A percentile compares a stretch with the other conserved stretches of the same genome.
phyloP scores from a whole-genome alignment of 2,113 vertebrate genomes.

The Xiphophorus maculatus region DNA sequence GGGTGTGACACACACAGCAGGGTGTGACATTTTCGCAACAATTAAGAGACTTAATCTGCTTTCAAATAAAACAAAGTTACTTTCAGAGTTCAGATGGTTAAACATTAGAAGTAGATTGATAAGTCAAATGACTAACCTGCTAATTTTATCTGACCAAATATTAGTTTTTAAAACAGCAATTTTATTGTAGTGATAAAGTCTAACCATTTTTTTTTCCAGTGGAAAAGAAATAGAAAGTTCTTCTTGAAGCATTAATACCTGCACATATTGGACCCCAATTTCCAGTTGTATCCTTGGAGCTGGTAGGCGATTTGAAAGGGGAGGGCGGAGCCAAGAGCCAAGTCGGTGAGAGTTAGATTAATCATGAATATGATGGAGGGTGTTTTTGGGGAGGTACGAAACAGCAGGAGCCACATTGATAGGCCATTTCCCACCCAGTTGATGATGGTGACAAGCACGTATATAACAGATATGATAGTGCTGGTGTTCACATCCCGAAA shows the following conservation, averaged over 20 bases:
- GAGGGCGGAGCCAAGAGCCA: constrained; percentile 84
- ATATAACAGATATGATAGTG: constrained; percentile 79
- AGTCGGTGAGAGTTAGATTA: constrained; percentile 90
- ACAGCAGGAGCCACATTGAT: constrained; percentile 88
- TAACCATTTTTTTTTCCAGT: neutral
- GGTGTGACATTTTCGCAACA: neutral
- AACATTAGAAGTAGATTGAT: neutral
- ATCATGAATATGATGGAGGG: constrained; percentile 94
- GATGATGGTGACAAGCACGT: constrained; percentile 81
- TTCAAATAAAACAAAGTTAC: neutral
- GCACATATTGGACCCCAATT: constrained; percentile 81
- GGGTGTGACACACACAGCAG: too few species aligned
- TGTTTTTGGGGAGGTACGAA: constrained; percentile 84
- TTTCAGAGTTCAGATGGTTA: neutral
- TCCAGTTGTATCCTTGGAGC: constrained; percentile 83
- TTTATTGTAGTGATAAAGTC: neutral
- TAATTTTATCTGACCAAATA: neutral
- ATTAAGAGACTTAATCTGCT: neutral
- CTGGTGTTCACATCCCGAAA: constrained; percentile 73
- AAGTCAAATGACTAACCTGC: neutral
- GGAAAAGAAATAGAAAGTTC: neutral
- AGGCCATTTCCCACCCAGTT: constrained; percentile 87
- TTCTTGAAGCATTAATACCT: constrained; percentile 60
- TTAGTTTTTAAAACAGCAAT: neutral
- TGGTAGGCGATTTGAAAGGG: constrained; percentile 93